Conservation (phyloP, 2,888 invertebrate genomes). For the Rambutsinella grinnellia region DNA sequence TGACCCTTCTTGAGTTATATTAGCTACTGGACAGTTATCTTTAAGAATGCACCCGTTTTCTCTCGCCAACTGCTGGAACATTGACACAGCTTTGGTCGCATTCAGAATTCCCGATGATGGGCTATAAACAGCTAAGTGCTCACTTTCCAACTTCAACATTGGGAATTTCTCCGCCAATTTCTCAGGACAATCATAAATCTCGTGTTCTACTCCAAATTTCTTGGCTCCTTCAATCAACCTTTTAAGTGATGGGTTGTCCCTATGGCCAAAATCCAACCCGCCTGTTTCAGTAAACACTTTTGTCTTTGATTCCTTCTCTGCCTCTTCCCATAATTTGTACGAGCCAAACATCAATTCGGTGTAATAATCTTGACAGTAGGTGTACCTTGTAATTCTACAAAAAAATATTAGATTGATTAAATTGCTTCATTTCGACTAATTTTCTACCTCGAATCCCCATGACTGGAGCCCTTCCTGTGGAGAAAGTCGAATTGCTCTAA, state of each 20-base stretch:
- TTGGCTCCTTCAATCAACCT: constrained; percentile 38
- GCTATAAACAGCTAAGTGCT: constrained; percentile 50
- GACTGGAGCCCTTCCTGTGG: constrained; percentile 62
- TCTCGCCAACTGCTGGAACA: constrained; percentile 60
- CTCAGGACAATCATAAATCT: constrained; percentile 22
- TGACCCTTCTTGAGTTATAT: constrained; percentile 33
- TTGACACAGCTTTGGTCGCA: constrained; percentile 60
- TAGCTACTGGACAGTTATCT: constrained; percentile 54
- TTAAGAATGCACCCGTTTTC: constrained; percentile 36
- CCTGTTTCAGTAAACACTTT: constrained; percentile 61
- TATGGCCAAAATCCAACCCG: constrained; percentile 57
- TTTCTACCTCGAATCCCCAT: constrained; percentile 63
- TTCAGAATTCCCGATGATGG: constrained; percentile 62
- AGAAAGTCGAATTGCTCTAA: constrained; percentile 64
- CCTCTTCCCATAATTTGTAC: constrained; percentile 57
- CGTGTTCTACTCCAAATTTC: constrained; percentile 47
- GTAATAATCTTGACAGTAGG: constrained; percentile 60
- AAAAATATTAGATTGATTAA: background rate
- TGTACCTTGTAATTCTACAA: constrained; percentile 61
- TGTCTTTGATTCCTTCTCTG: constrained; percentile 42
- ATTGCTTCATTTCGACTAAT: background rate
- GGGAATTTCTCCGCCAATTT: constrained; percentile 48
- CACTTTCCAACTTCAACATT: constrained; percentile 43
- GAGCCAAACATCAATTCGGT: constrained; percentile 59
- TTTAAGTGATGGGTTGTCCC: constrained; percentile 33